Evolutionary conservation across 2,113 vertebrate genomes (phyloP).

Genomic region (Maccullochella peelii): DNA sequence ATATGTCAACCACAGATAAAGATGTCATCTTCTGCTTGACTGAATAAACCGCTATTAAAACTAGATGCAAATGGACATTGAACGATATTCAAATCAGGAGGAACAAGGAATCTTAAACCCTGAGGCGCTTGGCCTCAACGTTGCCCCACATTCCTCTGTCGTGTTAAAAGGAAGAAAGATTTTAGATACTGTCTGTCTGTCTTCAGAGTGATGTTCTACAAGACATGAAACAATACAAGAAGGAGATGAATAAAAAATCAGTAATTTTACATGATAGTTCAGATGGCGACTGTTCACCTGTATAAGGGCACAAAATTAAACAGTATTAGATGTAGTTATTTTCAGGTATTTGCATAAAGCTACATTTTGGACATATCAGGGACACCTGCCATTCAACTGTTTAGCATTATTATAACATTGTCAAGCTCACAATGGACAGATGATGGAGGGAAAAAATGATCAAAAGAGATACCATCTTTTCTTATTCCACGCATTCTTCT

Average conservation of each 20-base stretch:
- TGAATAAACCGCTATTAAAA: conserved; percentile 80
- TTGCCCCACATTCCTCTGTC: conserved; percentile 67
- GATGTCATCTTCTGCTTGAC: conserved; percentile 81
- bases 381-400: neutral
- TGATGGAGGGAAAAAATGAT: no score
- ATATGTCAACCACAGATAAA: conserved; percentile 80
- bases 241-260: neutral
- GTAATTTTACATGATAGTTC: no score
- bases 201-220: conserved; percentile 3
- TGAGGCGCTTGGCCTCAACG: conserved; percentile 61
- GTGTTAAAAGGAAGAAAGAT: conserved; percentile 35
- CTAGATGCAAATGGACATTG: conserved; percentile 74
- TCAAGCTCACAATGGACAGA: no score
- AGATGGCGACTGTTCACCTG: neutral
- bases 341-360: neutral
- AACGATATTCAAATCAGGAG: conserved; percentile 75
- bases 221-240: conserved; percentile 8
- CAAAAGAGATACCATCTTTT: neutral
- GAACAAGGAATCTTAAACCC: conserved; percentile 70
- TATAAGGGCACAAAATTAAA: neutral
- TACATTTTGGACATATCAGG: neutral
- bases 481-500: neutral
- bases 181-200: conserved; percentile 44
- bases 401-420: neutral
- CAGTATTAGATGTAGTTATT: neutral